Evolutionary conservation across 1,140 invertebrate genomes (phyloP).

Genomic region (Triops longicaudatus): DNA sequence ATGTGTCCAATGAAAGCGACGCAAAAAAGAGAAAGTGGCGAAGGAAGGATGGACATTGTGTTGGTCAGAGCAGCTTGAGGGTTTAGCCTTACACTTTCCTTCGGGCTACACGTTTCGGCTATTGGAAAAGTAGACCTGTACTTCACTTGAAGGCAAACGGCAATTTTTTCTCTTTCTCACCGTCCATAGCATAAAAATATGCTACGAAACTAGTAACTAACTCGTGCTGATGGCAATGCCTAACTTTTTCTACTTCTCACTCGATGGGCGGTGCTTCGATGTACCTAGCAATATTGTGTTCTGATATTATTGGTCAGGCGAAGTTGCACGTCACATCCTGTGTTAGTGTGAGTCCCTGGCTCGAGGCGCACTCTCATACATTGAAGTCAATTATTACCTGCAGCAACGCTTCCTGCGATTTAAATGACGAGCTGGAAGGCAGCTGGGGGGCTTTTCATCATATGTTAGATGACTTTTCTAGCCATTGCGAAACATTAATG

Average conservation of each 20-base stretch:
- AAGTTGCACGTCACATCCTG: constrained; percentile 6
- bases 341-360: constrained; percentile 2
- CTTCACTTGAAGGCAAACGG: too few species aligned
- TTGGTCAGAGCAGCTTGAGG: too few species aligned
- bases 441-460: background rate
- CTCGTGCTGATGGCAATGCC: background rate
- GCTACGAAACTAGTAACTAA: background rate
- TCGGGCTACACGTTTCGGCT: too few species aligned
- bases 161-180: too few species aligned
- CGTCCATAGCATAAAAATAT: too few species aligned
- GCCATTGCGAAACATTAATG: background rate
- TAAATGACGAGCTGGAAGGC: background rate
- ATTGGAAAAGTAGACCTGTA: too few species aligned
- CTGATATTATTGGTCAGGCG: background rate
- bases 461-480: constrained; percentile 8
- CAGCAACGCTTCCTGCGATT: constrained; percentile 13
- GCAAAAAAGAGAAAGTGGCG: background rate
- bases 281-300: background rate
- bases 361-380: constrained; percentile 1
- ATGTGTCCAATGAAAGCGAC: background rate
- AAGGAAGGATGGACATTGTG: background rate
- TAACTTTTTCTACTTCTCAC: background rate
- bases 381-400: constrained; percentile 5
- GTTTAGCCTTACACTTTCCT: too few species aligned
- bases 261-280: background rate